Percentiles rank a stretch among this genome's conserved stretches.
Conservation (phyloP, 2,888 invertebrate genomes). For the Keiferia lycopersicella region DNA sequence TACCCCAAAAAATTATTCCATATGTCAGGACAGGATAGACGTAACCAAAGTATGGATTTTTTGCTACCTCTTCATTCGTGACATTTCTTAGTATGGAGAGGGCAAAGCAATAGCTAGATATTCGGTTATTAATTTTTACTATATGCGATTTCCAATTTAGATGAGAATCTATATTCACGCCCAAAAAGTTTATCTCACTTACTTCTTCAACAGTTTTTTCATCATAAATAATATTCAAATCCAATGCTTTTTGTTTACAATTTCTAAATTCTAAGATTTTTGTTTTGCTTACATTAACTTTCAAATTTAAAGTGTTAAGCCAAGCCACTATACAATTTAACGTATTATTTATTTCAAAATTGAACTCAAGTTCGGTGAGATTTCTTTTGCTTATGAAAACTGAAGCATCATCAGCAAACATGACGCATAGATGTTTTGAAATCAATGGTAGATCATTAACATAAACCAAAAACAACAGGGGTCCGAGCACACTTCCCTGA, state of each 20-base stretch:
- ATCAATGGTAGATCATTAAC: not conserved
- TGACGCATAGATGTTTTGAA: not conserved
- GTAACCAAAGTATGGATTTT: not conserved
- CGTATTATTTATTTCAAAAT: not conserved
- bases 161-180: not conserved
- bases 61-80: not conserved
- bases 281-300: not conserved
- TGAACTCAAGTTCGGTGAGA: not conserved
- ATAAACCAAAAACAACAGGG: not conserved
- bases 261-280: not conserved
- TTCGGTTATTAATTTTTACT: not conserved
- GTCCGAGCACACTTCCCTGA: not conserved
- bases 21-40: not conserved
- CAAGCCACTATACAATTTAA: not conserved
- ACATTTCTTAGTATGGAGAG: not conserved
- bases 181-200: not conserved
- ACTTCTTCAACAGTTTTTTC: not conserved
- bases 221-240: not conserved
- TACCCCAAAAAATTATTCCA: not conserved
- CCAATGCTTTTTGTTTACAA: not conserved
- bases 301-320: not conserved
- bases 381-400: not conserved
- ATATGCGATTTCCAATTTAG: not conserved
- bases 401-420: slow-evolving; percentile 2
- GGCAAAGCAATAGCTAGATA: slow-evolving; percentile 3